These are phyloP conservation scores for Drosophila nebulosa DNA, from an alignment of 1,140 invertebrate species.

Conservation along the genomic window DNA sequence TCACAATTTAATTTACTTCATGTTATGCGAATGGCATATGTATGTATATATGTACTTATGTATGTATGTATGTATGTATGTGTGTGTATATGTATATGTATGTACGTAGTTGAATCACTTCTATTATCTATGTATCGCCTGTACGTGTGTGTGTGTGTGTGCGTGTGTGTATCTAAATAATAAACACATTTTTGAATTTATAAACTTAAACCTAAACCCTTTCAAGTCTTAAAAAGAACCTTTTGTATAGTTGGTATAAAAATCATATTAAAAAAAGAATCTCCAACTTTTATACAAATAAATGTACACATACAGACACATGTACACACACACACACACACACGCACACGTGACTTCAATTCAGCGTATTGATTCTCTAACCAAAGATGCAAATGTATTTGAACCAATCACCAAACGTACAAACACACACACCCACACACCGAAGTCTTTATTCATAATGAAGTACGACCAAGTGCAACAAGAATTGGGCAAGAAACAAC, in stretches of 20 bases:
- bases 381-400: background rate
- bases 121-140: conserved; percentile 30
- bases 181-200: background rate
- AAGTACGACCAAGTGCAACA: background rate
- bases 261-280: background rate
- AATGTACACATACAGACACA: background rate
- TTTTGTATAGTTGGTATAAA: background rate
- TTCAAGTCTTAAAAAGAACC: background rate
- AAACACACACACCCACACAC: background rate
- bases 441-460: background rate
- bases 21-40: background rate
- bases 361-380: background rate
- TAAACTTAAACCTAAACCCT: background rate
- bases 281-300: background rate
- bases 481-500: background rate
- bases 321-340: background rate
- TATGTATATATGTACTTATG: background rate
- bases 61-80: conserved; percentile 17
- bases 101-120: conserved; percentile 20
- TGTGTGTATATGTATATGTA: conserved; percentile 26
- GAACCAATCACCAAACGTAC: background rate
- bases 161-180: background rate
- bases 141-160: conserved; percentile 39
- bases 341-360: background rate
- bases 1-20: conserved; percentile 1